These are phyloP conservation scores for Platypus cylindrus DNA, from an alignment of 2,888 invertebrate genomes.

Conservation along the genomic window DNA sequence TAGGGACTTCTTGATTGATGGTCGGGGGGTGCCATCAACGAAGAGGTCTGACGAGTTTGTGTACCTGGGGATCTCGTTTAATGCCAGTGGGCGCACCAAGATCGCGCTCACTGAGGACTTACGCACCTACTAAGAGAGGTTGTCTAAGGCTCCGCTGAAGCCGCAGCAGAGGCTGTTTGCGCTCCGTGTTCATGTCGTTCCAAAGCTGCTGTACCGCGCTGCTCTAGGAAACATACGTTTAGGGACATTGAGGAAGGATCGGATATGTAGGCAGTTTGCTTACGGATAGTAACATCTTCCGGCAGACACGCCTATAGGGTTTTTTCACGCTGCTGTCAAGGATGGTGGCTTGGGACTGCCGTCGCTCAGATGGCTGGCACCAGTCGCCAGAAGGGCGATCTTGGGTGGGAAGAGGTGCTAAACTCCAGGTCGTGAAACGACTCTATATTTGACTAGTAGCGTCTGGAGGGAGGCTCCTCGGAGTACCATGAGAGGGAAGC, in stretches of 20 bases:
- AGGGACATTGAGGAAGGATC: conserved; percentile 2
- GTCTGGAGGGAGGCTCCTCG: too few species aligned
- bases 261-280: not conserved
- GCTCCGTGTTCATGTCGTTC: conserved; percentile 2
- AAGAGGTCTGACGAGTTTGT: not conserved
- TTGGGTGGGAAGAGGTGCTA: too few species aligned
- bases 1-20: not conserved
- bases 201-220: conserved; percentile 3
- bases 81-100: not conserved
- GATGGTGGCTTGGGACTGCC: conserved; percentile 11
- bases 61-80: conserved; percentile 4
- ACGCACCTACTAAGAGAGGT: not conserved
- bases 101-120: not conserved
- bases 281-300: not conserved
- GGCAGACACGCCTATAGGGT: conserved; percentile 4
- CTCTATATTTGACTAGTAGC: too few species aligned
- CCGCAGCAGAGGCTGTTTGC: conserved; percentile 6
- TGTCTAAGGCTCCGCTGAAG: conserved; percentile 4
- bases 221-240: conserved; percentile 1
- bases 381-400: conserved; percentile 1
- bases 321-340: conserved; percentile 6
- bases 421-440: too few species aligned
- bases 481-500: too few species aligned
- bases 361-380: conserved; percentile 5
- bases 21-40: not conserved